A percentile compares a stretch with the other conserved stretches of the same genome.
Conservation (phyloP, 2,113 vertebrate genomes). For the Dissostichus mawsoni region DNA sequence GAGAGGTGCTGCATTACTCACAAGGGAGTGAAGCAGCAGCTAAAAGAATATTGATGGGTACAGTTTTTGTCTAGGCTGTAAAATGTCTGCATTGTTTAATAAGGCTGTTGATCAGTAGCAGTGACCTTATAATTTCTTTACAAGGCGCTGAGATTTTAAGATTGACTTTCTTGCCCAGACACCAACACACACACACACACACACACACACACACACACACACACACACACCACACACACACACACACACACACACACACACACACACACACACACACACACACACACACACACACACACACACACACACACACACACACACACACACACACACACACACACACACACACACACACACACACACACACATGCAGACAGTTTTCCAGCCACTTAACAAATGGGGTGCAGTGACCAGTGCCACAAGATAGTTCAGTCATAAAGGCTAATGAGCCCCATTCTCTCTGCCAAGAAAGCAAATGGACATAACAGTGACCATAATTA, state of each 20-base stretch:
- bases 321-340: background rate
- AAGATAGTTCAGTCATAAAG: constrained; percentile 49
- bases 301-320: background rate
- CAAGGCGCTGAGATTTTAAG: background rate
- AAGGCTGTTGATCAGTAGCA: constrained; percentile 8
- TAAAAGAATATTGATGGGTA: constrained; percentile 26
- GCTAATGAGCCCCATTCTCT: constrained; percentile 52
- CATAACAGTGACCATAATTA: constrained; percentile 53
- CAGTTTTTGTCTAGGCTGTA: background rate
- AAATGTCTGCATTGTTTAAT: constrained; percentile 7
- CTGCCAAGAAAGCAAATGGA: constrained; percentile 42
- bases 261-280: background rate
- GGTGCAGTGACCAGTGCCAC: constrained; percentile 18
- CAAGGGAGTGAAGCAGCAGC: constrained; percentile 18
- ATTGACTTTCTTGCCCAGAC: background rate
- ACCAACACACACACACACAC: background rate
- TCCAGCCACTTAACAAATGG: constrained; percentile 7
- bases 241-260: background rate
- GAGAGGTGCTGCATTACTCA: constrained; percentile 14
- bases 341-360: background rate
- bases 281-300: background rate
- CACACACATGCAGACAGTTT: background rate
- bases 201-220: background rate
- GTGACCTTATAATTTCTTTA: constrained; percentile 8
- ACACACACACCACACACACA: background rate